Percentiles rank a stretch among this genome's conserved stretches.
Evolutionary conservation across 2,113 vertebrate species (phyloP).

Genomic region (Rhombomys opimus): DNA sequence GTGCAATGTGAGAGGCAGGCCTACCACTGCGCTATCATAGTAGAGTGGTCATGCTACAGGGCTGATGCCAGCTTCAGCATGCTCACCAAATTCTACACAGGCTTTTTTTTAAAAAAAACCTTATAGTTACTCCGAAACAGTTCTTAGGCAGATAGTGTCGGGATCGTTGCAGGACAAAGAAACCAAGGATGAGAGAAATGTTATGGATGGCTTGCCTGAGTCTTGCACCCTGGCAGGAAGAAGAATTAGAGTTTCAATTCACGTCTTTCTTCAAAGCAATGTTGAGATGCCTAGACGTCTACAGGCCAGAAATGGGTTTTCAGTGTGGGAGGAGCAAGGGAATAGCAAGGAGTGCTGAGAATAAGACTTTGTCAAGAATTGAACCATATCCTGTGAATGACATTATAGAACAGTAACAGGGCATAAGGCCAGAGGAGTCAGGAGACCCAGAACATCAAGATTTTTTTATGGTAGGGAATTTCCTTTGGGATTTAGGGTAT

Average conservation of each 20-base stretch:
- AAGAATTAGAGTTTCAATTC: neutral
- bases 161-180: neutral
- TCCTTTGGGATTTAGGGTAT: neutral
- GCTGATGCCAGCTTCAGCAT: neutral
- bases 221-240: neutral
- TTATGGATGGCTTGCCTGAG: neutral
- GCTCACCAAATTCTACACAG: neutral
- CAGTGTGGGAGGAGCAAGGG: neutral
- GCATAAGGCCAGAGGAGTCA: neutral
- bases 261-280: neutral
- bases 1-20: neutral
- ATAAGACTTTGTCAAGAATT: neutral
- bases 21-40: rapidly evolving
- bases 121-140: neutral
- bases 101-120: neutral
- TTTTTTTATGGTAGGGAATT: neutral
- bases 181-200: neutral
- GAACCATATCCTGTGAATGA: neutral
- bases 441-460: neutral
- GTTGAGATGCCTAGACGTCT: neutral
- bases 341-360: neutral
- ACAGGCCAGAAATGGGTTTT: neutral
- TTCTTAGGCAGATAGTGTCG: neutral
- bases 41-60: neutral
- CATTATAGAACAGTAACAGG: neutral